Conservation (phyloP, 2,888 invertebrate genomes). For the Malthinus flaveolus region DNA sequence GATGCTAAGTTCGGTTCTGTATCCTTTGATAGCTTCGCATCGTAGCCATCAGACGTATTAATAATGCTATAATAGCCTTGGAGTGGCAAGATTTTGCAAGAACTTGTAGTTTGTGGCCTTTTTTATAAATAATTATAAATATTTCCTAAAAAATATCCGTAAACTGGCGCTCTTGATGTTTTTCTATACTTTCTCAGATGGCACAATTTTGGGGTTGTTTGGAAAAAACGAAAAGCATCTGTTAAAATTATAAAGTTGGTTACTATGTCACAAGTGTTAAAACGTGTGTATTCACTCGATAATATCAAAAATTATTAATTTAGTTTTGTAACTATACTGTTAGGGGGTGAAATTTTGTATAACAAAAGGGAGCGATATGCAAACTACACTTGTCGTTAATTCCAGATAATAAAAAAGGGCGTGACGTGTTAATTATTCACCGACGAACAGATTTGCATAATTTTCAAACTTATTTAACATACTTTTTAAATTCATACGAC, state of each 20-base stretch:
- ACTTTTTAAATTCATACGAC: constrained; percentile 11
- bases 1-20: too few relatives aligned
- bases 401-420: constrained; percentile 48
- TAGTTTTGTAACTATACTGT: constrained; percentile 12
- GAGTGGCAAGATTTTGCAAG: too few relatives aligned
- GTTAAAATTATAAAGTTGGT: constrained; percentile 28
- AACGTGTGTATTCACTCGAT: constrained; percentile 42
- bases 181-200: too few relatives aligned
- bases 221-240: constrained; percentile 34
- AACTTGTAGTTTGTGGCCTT: too few relatives aligned
- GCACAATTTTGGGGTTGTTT: too few relatives aligned
- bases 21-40: too few relatives aligned
- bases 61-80: too few relatives aligned
- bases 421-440: constrained; percentile 50
- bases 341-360: constrained; percentile 6
- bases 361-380: constrained; percentile 27
- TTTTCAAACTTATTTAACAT: constrained; percentile 31
- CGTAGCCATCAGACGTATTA: too few relatives aligned
- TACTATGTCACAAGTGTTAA: constrained; percentile 41
- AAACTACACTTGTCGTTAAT: constrained; percentile 48
- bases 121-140: too few relatives aligned
- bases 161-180: too few relatives aligned
- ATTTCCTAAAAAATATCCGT: too few relatives aligned
- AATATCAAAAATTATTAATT: constrained; percentile 18
- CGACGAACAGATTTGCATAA: constrained; percentile 41